These are phyloP conservation scores for Volucella zonaria DNA, from an alignment of 2,888 invertebrate genomes.

Conservation along the genomic window DNA sequence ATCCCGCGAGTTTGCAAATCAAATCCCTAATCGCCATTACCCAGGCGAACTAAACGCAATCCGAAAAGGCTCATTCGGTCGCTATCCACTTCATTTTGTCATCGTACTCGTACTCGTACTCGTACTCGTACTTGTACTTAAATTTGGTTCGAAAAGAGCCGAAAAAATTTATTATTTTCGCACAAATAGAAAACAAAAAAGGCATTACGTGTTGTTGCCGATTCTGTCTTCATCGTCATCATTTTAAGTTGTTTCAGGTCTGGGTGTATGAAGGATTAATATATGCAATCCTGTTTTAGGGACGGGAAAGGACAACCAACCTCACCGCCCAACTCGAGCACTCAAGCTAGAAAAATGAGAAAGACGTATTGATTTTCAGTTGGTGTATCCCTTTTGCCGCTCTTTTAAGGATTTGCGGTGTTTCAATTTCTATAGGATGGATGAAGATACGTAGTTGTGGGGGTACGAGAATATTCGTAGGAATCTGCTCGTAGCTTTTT, in stretches of 20 bases:
- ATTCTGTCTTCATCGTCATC: conserved; percentile 26
- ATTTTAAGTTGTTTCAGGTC: background rate
- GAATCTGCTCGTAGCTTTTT: conserved; percentile 33
- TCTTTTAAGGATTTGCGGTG: conserved; percentile 43
- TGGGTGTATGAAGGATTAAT: conserved; percentile 50
- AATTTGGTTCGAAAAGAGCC: too few relatives aligned
- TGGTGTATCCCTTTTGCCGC: conserved; percentile 45
- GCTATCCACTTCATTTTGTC: conserved; percentile 52
- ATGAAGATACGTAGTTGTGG: background rate
- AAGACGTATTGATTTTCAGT: conserved; percentile 67
- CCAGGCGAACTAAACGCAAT: conserved; percentile 35
- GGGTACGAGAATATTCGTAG: background rate
- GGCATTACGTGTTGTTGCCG: conserved; percentile 26
- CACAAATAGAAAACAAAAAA: conserved; percentile 49
- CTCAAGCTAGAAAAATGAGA: background rate
- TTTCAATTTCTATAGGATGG: conserved; percentile 11
- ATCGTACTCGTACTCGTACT: conserved; percentile 51
- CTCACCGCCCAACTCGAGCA: background rate
- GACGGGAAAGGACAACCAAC: conserved; percentile 42
- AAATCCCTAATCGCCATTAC: conserved; percentile 41
- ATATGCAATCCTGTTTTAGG: conserved; percentile 63
- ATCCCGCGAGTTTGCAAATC: conserved; percentile 44
- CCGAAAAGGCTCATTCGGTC: background rate
- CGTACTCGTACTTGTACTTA: too few relatives aligned
- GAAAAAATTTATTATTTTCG: too few relatives aligned